Conservation (phyloP, 1,140 invertebrate genomes). For the Apis mellifera region DNA sequence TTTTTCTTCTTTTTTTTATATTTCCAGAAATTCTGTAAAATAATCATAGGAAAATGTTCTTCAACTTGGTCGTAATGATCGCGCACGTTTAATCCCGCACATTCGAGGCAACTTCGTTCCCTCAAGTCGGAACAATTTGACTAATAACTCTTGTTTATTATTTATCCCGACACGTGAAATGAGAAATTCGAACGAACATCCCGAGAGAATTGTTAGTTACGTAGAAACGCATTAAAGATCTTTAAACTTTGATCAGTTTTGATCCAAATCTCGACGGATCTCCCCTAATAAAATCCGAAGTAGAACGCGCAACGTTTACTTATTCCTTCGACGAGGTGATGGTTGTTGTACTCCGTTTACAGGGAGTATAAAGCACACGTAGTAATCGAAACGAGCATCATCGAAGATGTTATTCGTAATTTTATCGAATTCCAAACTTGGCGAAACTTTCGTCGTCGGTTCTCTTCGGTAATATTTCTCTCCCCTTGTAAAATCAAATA, state of each 20-base stretch:
- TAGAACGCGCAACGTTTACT: background rate
- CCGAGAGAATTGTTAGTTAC: background rate
- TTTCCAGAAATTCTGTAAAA: no score
- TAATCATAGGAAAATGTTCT: no score
- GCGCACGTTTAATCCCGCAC: background rate
- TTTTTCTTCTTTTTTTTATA: no score
- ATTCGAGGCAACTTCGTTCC: background rate
- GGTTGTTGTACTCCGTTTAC: conserved; percentile 1
- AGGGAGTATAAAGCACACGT: background rate
- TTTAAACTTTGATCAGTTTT: conserved; percentile 4
- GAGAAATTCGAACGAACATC: conserved; percentile 2
- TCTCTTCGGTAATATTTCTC: no score
- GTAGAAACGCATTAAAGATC: background rate
- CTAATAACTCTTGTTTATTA: background rate
- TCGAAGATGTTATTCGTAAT: background rate
- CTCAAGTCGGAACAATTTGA: conserved; percentile 12
- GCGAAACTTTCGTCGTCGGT: background rate
- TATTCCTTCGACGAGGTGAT: background rate
- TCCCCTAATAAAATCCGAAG: background rate
- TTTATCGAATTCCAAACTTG: background rate
- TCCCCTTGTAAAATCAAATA: no score
- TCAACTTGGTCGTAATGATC: background rate
- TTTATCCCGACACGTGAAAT: background rate
- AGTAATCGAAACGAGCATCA: conserved; percentile 10
- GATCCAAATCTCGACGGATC: background rate